Evolutionary conservation across 2,797 vertebrate genomes (phyloP).

Genomic region (Anguilla marmorata): DNA sequence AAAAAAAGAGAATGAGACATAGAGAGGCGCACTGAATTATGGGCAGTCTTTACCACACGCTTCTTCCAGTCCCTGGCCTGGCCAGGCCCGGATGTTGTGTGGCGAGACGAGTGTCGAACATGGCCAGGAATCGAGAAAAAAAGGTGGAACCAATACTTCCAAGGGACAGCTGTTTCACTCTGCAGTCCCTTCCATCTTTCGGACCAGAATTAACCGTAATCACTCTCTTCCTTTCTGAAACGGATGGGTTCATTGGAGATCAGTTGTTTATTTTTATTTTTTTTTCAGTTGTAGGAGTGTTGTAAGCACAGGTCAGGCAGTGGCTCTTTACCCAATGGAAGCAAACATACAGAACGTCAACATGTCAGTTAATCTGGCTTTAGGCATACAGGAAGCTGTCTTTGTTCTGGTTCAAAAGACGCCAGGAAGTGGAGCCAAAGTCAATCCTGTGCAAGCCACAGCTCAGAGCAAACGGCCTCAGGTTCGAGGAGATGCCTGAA

Average conservation of each 20-base stretch:
- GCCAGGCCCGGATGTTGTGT: not conserved
- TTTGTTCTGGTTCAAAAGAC: conserved; percentile 53
- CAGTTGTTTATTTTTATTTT: not conserved
- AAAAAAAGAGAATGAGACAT: not conserved
- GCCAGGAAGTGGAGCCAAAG: conserved; percentile 59
- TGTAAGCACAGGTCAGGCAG: not conserved
- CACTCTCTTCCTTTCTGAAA: not conserved
- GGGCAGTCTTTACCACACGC: not conserved
- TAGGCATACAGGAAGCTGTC: conserved; percentile 63
- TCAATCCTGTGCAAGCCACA: not conserved
- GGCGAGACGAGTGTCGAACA: not conserved
- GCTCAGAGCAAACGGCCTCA: not conserved
- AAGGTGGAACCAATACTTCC: not conserved
- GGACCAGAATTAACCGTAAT: not conserved
- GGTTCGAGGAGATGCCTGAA: conserved; percentile 1
- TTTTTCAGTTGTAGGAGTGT: not conserved
- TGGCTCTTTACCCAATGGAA: conserved; percentile 39
- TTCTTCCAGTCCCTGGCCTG: not conserved
- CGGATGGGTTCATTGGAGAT: not conserved
- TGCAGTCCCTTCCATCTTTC: not conserved
- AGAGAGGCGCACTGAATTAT: not conserved
- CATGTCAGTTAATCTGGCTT: conserved; percentile 61
- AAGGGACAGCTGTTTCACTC: conserved; percentile 24
- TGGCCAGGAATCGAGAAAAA: not conserved
- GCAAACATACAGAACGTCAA: conserved; percentile 58